Conservation (phyloP, 2,888 invertebrate genomes). For the Hypercompe scribonia region DNA sequence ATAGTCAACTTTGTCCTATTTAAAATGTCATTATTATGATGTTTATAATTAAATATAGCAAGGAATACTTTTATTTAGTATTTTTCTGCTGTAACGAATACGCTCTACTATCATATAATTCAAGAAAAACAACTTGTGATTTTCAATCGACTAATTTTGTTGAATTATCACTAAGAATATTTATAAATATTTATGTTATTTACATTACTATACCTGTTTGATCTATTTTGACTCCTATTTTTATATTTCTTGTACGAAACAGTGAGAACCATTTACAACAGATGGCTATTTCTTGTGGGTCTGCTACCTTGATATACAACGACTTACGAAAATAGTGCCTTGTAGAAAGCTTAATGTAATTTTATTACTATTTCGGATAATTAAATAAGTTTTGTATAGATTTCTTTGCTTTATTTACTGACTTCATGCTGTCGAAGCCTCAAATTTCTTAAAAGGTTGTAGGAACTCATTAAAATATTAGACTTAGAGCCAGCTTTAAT, state of each 20-base stretch:
- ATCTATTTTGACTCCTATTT: background rate
- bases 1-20: background rate
- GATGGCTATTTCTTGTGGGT: conserved; percentile 6
- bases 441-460: background rate
- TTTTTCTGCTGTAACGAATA: conserved; percentile 4
- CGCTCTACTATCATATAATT: background rate
- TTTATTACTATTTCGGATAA: conserved; percentile 49
- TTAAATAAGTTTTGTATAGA: conserved; percentile 44
- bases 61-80: background rate
- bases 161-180: background rate
- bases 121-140: background rate
- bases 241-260: background rate
- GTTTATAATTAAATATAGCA: background rate
- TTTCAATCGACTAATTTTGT: background rate
- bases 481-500: too few species aligned
- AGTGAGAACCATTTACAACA: background rate
- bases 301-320: conserved; percentile 33
- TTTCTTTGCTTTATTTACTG: background rate
- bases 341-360: conserved; percentile 54
- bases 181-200: too few species aligned
- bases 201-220: background rate
- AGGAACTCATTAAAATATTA: background rate
- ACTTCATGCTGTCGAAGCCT: too few species aligned
- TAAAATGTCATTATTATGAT: background rate
- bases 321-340: conserved; percentile 50